Conservation (phyloP, 2,888 invertebrate species). For the Andrena camellia region DNA sequence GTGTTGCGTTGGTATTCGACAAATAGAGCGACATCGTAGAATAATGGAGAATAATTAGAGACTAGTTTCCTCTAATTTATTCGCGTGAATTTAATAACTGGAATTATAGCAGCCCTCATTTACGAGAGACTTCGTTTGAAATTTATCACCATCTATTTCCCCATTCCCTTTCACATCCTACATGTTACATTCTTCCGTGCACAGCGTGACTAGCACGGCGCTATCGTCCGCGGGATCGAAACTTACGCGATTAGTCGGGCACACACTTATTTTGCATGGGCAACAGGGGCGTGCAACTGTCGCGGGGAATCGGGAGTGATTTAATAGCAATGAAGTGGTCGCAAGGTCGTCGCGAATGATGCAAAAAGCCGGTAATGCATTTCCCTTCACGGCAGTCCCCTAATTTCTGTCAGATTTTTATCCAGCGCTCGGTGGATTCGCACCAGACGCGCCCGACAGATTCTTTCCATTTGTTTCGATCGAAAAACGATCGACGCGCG, state of each 20-base stretch:
- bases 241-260: too few species aligned
- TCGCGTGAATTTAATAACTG: neutral
- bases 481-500: slow-evolving; percentile 61
- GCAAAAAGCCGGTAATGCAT: slow-evolving; percentile 74
- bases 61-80: neutral
- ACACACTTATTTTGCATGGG: neutral
- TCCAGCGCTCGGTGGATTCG: slow-evolving; percentile 54
- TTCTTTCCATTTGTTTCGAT: slow-evolving; percentile 68
- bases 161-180: too few species aligned
- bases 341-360: slow-evolving; percentile 64
- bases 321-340: slow-evolving; percentile 5
- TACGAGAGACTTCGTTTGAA: too few species aligned
- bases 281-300: neutral
- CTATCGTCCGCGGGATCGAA: too few species aligned
- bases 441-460: slow-evolving; percentile 55
- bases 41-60: neutral
- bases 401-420: slow-evolving; percentile 71
- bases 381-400: slow-evolving; percentile 53
- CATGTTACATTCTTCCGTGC: too few species aligned
- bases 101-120: too few species aligned
- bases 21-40: neutral
- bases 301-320: slow-evolving; percentile 2
- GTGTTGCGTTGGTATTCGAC: neutral
- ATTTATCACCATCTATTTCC: too few species aligned
- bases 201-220: too few species aligned